Evolutionary conservation across 2,797 vertebrate species (phyloP).

Genomic region (Halcyon leucocephala): DNA sequence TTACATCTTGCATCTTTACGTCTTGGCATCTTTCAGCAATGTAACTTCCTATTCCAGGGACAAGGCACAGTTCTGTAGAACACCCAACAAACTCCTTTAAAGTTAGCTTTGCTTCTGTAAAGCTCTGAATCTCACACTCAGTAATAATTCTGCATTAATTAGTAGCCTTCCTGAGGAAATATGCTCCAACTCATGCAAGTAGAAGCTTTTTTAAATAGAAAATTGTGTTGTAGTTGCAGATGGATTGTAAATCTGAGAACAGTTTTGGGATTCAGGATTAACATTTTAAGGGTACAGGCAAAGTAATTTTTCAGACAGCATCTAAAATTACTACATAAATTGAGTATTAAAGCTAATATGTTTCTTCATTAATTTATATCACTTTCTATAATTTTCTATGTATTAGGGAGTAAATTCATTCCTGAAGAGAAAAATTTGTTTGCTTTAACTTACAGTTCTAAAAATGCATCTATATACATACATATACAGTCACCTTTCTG

Average conservation of each 20-base stretch:
- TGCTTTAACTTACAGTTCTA: neutral
- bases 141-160: neutral
- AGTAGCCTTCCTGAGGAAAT: neutral
- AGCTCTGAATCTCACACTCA: neutral
- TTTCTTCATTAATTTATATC: neutral
- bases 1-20: neutral
- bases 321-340: neutral
- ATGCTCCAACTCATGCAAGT: neutral
- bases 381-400: neutral
- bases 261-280: neutral
- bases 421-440: neutral
- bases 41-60: neutral
- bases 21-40: neutral
- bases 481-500: neutral
- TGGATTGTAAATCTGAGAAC: neutral
- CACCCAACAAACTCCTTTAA: neutral
- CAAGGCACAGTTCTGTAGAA: neutral
- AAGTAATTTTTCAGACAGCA: neutral
- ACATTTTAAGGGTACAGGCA: neutral
- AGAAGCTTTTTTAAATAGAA: neutral
- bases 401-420: neutral
- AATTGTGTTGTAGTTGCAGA: neutral
- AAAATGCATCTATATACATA: neutral
- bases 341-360: neutral
- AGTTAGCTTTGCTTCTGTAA: neutral